Evolutionary conservation across 2,888 invertebrate species (phyloP).

Genomic region (Leptopilina drosophilae): DNA sequence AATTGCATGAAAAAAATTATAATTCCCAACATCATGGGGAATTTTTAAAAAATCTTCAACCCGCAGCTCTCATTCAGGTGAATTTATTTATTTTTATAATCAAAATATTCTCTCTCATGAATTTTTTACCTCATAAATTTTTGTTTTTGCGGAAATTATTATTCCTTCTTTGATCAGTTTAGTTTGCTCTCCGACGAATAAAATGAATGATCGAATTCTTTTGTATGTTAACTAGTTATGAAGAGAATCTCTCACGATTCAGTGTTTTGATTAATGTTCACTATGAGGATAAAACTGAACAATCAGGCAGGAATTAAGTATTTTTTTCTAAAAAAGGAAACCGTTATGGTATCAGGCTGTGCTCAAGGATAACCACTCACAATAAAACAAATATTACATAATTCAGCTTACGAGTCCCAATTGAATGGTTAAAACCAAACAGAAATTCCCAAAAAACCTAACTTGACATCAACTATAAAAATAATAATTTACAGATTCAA

Average conservation of each 20-base stretch:
- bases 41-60: constrained; percentile 77
- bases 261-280: neutral
- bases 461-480: neutral
- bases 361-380: constrained; percentile 64
- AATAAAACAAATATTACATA: constrained; percentile 58
- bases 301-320: constrained; percentile 10
- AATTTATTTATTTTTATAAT: constrained; percentile 55
- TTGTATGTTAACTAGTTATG: constrained; percentile 14
- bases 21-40: constrained; percentile 85
- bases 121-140: neutral
- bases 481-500: no score
- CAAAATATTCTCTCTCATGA: no score
- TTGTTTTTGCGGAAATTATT: constrained; percentile 10
- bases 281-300: constrained; percentile 5
- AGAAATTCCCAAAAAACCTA: constrained; percentile 29
- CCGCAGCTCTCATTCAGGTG: constrained; percentile 85
- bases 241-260: neutral
- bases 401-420: constrained; percentile 57
- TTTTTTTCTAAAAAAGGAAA: constrained; percentile 42
- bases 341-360: constrained; percentile 57
- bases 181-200: neutral
- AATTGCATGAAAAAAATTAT: constrained; percentile 83
- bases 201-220: neutral
- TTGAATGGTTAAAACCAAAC: neutral
- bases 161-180: constrained; percentile 26